Percentiles rank a stretch among this genome's conserved stretches.
These are phyloP conservation scores for Folsomia candida DNA, from an alignment of 2,888 invertebrate genomes.

Conservation along the genomic window DNA sequence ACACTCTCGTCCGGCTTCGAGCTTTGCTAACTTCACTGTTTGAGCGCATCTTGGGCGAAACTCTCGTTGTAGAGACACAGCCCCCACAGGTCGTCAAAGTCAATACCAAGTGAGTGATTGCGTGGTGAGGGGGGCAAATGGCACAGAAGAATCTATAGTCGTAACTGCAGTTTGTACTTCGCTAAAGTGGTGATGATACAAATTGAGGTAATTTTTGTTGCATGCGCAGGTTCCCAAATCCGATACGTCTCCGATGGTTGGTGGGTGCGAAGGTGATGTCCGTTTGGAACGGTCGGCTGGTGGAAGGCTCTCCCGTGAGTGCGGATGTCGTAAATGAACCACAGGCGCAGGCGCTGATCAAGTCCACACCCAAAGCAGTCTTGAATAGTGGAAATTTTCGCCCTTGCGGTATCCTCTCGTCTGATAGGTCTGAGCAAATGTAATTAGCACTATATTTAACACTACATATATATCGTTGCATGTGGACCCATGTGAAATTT, in stretches of 20 bases:
- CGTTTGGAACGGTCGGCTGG: background rate
- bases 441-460: no score
- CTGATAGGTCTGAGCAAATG: background rate
- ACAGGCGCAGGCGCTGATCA: background rate
- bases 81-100: conserved; percentile 31
- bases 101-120: conserved; percentile 27
- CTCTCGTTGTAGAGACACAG: conserved; percentile 12
- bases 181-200: no score
- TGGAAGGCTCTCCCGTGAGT: background rate
- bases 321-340: background rate
- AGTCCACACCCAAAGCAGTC: background rate
- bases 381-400: background rate
- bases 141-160: background rate
- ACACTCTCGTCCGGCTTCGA: background rate
- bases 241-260: conserved; percentile 26
- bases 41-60: background rate
- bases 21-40: background rate
- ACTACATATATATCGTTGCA: no score
- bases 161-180: no score
- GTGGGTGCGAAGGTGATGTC: conserved; percentile 16
- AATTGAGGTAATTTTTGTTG: background rate
- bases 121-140: no score
- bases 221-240: conserved; percentile 20
- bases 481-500: no score
- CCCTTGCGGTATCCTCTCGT: background rate